Conservation (phyloP, 2,888 invertebrate species). For the Drosophila paramelanica region DNA sequence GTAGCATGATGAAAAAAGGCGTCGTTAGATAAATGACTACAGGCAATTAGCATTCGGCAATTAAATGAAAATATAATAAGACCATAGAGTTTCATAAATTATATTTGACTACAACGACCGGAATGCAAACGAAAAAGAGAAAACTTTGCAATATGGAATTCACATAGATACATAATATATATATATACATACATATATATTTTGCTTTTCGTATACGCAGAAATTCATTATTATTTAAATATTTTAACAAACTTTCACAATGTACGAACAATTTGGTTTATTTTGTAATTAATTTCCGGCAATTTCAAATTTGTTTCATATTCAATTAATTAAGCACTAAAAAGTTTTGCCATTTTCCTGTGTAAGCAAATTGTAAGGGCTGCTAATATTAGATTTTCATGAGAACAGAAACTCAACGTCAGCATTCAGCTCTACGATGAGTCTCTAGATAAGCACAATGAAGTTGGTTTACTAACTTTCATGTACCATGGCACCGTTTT, state of each 20-base stretch:
- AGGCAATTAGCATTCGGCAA: too few species aligned
- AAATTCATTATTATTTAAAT: background rate
- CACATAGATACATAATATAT: too few species aligned
- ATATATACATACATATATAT: too few species aligned
- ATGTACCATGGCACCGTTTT: background rate
- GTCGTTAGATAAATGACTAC: constrained; percentile 12
- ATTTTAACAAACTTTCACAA: background rate
- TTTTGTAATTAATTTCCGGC: background rate
- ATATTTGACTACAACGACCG: background rate
- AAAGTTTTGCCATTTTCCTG: background rate
- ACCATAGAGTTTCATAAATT: too few species aligned
- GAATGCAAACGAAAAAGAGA: background rate
- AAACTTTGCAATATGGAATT: background rate
- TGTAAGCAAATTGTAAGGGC: background rate
- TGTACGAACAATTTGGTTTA: background rate
- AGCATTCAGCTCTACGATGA: background rate
- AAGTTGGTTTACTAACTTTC: background rate
- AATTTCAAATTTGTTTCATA: background rate
- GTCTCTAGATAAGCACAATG: background rate
- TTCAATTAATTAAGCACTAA: background rate
- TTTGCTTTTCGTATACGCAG: too few species aligned
- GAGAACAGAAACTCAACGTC: background rate
- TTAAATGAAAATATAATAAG: too few species aligned
- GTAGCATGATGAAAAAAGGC: background rate
- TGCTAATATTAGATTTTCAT: background rate